Evolutionary conservation across 2,797 vertebrate species (phyloP), one percentile per base, ranked within the genome.

Genomic region (Natrix natrix): DNA sequence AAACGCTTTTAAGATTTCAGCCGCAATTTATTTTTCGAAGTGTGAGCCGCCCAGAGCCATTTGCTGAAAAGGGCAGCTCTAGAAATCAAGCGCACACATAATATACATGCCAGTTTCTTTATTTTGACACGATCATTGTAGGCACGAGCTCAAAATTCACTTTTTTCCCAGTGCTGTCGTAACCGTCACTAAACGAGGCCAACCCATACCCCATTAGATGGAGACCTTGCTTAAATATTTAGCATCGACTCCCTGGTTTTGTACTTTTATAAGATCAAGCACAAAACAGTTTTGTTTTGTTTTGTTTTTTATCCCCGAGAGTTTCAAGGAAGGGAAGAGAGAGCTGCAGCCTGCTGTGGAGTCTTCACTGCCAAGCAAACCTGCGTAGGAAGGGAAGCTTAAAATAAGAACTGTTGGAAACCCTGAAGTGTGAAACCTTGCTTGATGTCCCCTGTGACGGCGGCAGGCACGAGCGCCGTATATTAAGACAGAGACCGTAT

Each of bases 351-450:
- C n/a, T 74, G n/a, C n/a, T 55, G 5, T 22, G 10, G 8, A 91
- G 16, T 24, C 20, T 60, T 20, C 69, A 86, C 22, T 11, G 1
- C 54, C n/a, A 78, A 37, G 16, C 32, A 87, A 86, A 52, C 14
- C 17, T 28, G 52, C 2, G 37, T 28, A 12, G 32, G 60, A 26
- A 91, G 55, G 13, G 17, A 56, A 1, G 37, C 56, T 63, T 63
- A 57, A 78, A 93, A 32, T 63, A 93, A 83, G 90, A 87, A 7
- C n/a, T 24, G 10, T 57, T 90, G 17, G 8, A 63, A 90, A n/a
- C 26, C 1, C 52, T 20, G 57, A 59, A 88, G 60, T 8, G 13
- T 13, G 56, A 91, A 37, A 20, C 54, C 20, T 69, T 1, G 20
- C 8, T 8, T 16, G 20, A 26, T 4, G 13, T 43, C 26, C 48